Percentiles rank a stretch among this genome's conserved stretches.
phyloP scores from a whole-genome alignment of 2,888 invertebrate genomes.

The Andrena camellia region DNA sequence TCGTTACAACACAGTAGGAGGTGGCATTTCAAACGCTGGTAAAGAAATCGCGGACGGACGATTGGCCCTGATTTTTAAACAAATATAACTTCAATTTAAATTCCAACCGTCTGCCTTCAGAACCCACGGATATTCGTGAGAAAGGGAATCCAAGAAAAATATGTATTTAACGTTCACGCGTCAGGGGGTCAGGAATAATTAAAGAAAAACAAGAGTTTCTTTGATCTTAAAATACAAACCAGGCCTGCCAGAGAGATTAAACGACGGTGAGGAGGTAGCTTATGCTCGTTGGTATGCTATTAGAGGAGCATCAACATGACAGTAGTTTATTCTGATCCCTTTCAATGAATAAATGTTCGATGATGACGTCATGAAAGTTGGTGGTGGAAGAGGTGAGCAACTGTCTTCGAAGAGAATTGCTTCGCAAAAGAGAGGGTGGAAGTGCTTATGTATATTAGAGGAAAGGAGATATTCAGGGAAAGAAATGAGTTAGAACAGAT shows the following conservation, averaged over 20 bases:
- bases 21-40: too few species aligned
- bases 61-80: background rate
- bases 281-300: slow-evolving; percentile 78
- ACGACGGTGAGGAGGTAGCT: slow-evolving; percentile 79
- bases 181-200: background rate
- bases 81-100: background rate
- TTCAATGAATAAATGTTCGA: slow-evolving; percentile 56
- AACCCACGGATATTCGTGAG: too few species aligned
- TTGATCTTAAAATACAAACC: slow-evolving; percentile 23
- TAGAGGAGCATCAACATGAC: slow-evolving; percentile 82
- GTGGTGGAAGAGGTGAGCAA: background rate
- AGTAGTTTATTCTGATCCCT: slow-evolving; percentile 70
- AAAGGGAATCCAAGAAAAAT: background rate
- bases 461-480: slow-evolving; percentile 66
- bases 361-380: slow-evolving; percentile 16
- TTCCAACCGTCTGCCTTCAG: background rate
- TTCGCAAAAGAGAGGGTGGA: background rate
- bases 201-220: background rate
- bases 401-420: background rate
- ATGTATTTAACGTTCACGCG: too few species aligned
- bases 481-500: slow-evolving; percentile 82
- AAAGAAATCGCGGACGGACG: too few species aligned
- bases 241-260: slow-evolving; percentile 71
- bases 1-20: too few species aligned
- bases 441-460: background rate